Base-by-base conservation (phyloP, 2,888 invertebrate species). In the Dorcus hopei region DNA sequence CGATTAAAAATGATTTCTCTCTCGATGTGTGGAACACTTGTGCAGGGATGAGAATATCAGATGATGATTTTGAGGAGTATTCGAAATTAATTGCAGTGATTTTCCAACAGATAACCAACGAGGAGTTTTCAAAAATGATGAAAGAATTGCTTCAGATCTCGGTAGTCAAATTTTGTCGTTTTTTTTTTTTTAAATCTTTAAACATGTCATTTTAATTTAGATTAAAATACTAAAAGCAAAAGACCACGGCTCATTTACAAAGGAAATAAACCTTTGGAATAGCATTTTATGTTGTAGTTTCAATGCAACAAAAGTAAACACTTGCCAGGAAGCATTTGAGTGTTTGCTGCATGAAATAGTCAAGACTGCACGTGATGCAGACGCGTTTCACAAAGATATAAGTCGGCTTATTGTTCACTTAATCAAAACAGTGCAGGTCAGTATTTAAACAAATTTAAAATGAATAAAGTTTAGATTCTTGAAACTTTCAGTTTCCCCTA, bases 361-460 rank as follows among this genome's bases (percentile, higher is more conserved):
- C 3, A n/a, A 52, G 6, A 48, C 69, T 50, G 54, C 72, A 8
- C 59, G 66, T 56, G 59, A 59, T 16, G 63, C 62, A 33, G 49
- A 67, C 40, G 58, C 62, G 11, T 57, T 76, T 9, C 68, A 65
- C 52, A 65, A 68, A 56, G 66, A 62, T 59, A 63, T 77, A 41
- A 61, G 72, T 3, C 60, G 70, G 51, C 70, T 77, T 42, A 65
- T 73, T 59, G 67, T 70, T 49, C 65, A 66, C 47, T 59, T 77
- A 26, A 67, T 75, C 43, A 69, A 73, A 58, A 70, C 70, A 49
- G 64, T 65, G 56, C 72, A 73, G 52, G 76, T 76, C 70, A 68
- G 70, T 66, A 51, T 58, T 33, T 33, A 7, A 54, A 45, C 5
- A 7, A 33, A 33, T 33, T 33, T 7, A 33, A 33, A 33, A 33